A percentile compares a stretch with the other conserved stretches of the same genome.
These are phyloP conservation scores for Tricholauxania praeusta DNA, from an alignment of 2,888 invertebrate genomes.

Conservation along the genomic window DNA sequence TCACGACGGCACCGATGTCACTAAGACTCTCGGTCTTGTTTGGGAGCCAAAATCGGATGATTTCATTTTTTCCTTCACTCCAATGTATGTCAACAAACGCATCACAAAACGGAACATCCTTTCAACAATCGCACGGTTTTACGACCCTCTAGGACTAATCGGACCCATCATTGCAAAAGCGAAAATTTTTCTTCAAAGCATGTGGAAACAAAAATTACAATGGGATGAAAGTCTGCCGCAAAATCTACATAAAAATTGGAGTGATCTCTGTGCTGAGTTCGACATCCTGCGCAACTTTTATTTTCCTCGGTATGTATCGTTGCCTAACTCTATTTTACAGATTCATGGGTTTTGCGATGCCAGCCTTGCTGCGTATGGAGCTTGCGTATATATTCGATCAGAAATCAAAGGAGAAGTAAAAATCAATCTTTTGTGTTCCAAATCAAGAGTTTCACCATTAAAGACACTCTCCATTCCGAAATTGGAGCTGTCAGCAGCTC, in stretches of 20 bases:
- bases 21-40: no score
- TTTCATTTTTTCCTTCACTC: conserved; percentile 25
- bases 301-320: no score
- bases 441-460: conserved; percentile 43
- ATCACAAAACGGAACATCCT: conserved; percentile 40
- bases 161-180: conserved; percentile 40
- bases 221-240: no score
- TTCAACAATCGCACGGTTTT: conserved; percentile 40
- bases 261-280: no score
- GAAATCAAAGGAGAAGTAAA: neutral
- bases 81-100: neutral
- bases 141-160: conserved; percentile 75
- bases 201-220: no score
- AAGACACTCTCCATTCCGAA: conserved; percentile 42
- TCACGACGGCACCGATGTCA: no score
- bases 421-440: conserved; percentile 37
- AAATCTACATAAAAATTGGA: no score
- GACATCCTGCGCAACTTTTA: no score
- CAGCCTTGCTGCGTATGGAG: conserved; percentile 42
- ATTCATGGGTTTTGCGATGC: conserved; percentile 43
- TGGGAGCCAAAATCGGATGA: no score
- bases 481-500: conserved; percentile 42
- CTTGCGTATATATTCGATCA: conserved; percentile 38
- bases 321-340: conserved; percentile 22
- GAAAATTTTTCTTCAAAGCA: conserved; percentile 45